These are phyloP conservation scores for Imbricaverruca yamaguchii DNA, from an alignment of 2,888 invertebrate species.

Conservation along the genomic window DNA sequence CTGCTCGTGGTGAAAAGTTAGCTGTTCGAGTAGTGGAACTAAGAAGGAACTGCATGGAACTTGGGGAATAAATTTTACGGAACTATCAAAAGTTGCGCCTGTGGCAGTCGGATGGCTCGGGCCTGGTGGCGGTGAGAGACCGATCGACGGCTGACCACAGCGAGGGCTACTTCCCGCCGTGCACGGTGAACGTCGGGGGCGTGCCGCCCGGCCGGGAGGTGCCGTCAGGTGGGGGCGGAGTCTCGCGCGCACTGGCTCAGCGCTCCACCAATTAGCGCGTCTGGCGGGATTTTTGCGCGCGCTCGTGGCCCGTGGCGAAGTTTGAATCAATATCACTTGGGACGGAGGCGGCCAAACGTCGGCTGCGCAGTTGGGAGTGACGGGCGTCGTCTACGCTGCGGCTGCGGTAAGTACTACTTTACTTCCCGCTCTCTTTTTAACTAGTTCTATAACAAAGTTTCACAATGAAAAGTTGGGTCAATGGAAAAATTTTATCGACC, in stretches of 20 bases:
- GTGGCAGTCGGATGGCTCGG: too few relatives aligned
- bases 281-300: conserved; percentile 14
- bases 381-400: not conserved
- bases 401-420: not conserved
- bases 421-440: conserved; percentile 1
- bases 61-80: conserved; percentile 21
- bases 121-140: not conserved
- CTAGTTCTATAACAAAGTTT: conserved; percentile 20
- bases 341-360: not conserved
- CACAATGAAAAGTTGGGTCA: conserved; percentile 17
- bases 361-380: not conserved
- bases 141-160: not conserved
- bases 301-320: not conserved
- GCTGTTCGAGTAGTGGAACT: conserved; percentile 10
- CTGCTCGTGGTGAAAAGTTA: conserved; percentile 12
- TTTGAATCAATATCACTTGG: conserved; percentile 20
- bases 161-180: not conserved
- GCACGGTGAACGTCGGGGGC: not conserved
- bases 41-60: conserved; percentile 19
- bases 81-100: conserved; percentile 11
- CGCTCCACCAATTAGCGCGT: conserved; percentile 11
- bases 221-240: conserved; percentile 15
- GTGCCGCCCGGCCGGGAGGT: not conserved
- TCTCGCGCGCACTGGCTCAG: not conserved
- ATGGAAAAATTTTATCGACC: conserved; percentile 23